Conservation (phyloP, 2,888 invertebrate genomes). For the Phaonia tiefii region DNA sequence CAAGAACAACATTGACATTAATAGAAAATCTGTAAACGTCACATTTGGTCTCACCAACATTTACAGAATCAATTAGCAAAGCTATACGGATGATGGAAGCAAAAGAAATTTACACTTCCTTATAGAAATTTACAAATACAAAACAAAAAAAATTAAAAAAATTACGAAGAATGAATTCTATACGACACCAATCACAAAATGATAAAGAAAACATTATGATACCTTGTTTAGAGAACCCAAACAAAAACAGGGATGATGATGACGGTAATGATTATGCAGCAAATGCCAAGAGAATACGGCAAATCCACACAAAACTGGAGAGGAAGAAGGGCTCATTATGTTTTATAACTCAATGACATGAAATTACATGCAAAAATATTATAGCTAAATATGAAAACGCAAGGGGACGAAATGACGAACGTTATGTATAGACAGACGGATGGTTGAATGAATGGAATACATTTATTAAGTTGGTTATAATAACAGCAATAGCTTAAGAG, state of each 20-base stretch:
- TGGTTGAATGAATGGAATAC: background rate
- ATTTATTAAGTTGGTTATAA: background rate
- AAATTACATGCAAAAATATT: conserved; percentile 59
- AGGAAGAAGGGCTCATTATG: conserved; percentile 28
- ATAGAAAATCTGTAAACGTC: too few relatives aligned
- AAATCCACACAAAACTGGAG: conserved; percentile 13
- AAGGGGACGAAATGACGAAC: conserved; percentile 27
- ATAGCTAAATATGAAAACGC: conserved; percentile 41
- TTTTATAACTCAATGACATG: conserved; percentile 62
- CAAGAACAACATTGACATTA: background rate
- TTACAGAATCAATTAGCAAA: conserved; percentile 53
- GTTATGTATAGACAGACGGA: background rate
- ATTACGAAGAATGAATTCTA: background rate
- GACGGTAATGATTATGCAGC: conserved; percentile 52
- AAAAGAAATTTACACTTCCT: conserved; percentile 47
- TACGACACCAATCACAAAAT: background rate
- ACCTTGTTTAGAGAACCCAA: background rate
- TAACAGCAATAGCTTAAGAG: background rate
- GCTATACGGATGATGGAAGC: conserved; percentile 21
- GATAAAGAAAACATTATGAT: conserved; percentile 32
- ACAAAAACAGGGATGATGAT: background rate
- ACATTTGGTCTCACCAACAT: conserved; percentile 13
- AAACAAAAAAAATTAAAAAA: background rate
- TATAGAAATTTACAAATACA: conserved; percentile 45
- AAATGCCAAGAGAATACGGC: conserved; percentile 17